Evolutionary conservation across 2,797 vertebrate species (phyloP).

Genomic region (Leuciscus waleckii): DNA sequence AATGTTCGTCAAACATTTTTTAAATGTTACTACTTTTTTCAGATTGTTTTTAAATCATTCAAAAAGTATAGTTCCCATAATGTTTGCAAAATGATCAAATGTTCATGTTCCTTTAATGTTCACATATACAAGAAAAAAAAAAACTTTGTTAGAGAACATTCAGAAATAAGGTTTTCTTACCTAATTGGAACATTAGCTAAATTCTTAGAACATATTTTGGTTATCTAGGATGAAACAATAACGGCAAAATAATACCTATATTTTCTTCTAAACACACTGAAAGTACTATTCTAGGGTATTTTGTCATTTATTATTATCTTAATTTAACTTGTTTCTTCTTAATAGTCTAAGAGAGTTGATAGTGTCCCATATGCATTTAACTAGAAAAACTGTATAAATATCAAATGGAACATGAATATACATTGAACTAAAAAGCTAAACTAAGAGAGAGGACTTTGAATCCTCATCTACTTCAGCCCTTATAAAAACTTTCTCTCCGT

Average conservation of each 20-base stretch:
- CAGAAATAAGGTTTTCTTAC: background rate
- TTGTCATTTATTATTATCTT: too few relatives aligned
- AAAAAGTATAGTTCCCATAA: background rate
- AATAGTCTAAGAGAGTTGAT: background rate
- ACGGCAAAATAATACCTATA: too few relatives aligned
- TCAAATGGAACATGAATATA: background rate
- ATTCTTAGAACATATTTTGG: too few relatives aligned
- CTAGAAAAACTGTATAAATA: background rate
- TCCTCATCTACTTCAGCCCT: background rate
- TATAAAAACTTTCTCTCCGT: conserved; percentile 14
- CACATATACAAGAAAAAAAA: background rate
- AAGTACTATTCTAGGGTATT: too few relatives aligned
- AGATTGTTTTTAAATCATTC: background rate
- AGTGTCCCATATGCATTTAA: background rate
- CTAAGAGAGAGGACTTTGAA: background rate
- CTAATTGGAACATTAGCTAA: too few relatives aligned
- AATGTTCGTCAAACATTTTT: too few relatives aligned
- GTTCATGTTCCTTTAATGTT: background rate
- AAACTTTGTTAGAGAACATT: background rate
- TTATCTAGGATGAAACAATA: too few relatives aligned
- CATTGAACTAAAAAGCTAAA: background rate
- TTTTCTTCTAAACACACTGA: too few relatives aligned
- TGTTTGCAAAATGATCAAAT: background rate
- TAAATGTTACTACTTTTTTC: too few relatives aligned
- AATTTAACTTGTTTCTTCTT: too few relatives aligned